Conservation (phyloP, 2,888 invertebrate species). For the Charanyca ferruginea region DNA sequence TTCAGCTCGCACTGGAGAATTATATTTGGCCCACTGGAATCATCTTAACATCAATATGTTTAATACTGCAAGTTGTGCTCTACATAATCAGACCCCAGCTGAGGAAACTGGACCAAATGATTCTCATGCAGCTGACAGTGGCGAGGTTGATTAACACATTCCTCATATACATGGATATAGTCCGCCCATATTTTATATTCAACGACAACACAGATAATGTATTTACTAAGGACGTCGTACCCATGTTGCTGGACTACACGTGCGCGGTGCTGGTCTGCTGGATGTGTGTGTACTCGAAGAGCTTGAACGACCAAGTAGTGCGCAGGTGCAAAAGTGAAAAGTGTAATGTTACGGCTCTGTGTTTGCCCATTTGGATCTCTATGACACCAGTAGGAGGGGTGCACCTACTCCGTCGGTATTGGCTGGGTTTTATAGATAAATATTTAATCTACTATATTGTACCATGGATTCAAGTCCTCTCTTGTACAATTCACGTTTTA, state of each 20-base stretch:
- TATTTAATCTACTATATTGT: constrained; percentile 54
- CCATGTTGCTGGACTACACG: constrained; percentile 72
- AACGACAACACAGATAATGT: no score
- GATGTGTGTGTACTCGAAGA: constrained; percentile 81
- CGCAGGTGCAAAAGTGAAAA: constrained; percentile 65
- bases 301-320: constrained; percentile 79
- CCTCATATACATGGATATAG: no score
- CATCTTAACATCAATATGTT: constrained; percentile 65
- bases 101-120: constrained; percentile 77
- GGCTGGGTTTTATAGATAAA: neutral
- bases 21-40: constrained; percentile 75
- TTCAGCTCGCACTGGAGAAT: no score
- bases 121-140: constrained; percentile 74
- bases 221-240: no score
- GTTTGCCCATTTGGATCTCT: constrained; percentile 69
- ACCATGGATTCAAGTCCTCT: constrained; percentile 71
- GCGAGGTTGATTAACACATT: constrained; percentile 74
- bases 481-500: constrained; percentile 71
- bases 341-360: constrained; percentile 60
- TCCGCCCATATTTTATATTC: no score
- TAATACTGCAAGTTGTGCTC: constrained; percentile 69
- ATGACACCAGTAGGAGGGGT: constrained; percentile 70
- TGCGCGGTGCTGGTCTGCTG: constrained; percentile 75
- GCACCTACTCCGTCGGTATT: neutral
- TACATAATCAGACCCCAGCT: constrained; percentile 68